These are phyloP conservation scores for Drosophila navojoa DNA, from an alignment of 1,140 invertebrate species.

Conservation along the genomic window DNA sequence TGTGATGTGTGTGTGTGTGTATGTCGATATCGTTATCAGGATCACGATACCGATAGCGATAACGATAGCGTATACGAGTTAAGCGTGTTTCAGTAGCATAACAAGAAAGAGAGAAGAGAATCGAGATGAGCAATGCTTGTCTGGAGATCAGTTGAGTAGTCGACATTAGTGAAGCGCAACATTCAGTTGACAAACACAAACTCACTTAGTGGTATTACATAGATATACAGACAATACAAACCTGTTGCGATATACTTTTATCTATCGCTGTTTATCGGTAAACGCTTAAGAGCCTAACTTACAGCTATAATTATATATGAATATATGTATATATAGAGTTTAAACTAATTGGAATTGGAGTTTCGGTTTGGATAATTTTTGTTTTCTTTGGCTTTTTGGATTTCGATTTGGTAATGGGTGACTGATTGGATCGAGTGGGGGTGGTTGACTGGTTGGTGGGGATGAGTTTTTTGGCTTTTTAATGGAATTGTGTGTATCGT, in stretches of 20 bases:
- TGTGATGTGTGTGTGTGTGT: constrained; percentile 22
- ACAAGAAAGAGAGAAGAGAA: constrained; percentile 62
- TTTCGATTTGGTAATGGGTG: not conserved
- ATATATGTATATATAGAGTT: too few relatives aligned
- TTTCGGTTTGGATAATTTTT: not conserved
- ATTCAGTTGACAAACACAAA: constrained; percentile 1
- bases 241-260: constrained; percentile 1
- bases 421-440: not conserved
- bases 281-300: constrained; percentile 1
- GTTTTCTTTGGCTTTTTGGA: not conserved
- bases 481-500: constrained; percentile 31
- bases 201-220: constrained; percentile 8
- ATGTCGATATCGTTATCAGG: constrained; percentile 19
- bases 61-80: not conserved
- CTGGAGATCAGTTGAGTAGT: constrained; percentile 1
- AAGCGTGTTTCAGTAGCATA: constrained; percentile 12
- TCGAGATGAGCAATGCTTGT: constrained; percentile 46
- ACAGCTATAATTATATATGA: not conserved
- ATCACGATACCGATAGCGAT: not conserved
- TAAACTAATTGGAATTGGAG: not conserved
- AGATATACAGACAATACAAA: constrained; percentile 16
- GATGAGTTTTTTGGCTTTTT: not conserved
- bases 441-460: not conserved
- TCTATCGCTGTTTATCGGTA: constrained; percentile 2
- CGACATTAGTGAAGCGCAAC: constrained; percentile 1